Base-by-base conservation (phyloP, 2,888 invertebrate genomes). In the Caenorhabditis panamensis region DNA sequence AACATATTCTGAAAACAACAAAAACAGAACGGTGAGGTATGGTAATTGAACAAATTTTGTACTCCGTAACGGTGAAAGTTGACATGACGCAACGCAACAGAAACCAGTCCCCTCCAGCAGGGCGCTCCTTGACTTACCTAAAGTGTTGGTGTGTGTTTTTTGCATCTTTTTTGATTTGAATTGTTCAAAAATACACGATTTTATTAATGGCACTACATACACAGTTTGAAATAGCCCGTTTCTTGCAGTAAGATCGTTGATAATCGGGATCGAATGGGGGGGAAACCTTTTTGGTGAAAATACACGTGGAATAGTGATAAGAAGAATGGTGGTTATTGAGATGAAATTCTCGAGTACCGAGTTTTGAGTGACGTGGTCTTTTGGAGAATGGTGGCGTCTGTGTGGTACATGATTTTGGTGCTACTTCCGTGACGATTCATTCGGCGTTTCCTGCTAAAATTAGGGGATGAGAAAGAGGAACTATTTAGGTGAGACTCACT, bases 401-500 rank as follows among this genome's bases (percentile, higher is more conserved):
- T 66, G 47, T 78, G 58, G 47, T 54, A 71, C 47, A 69, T 66
- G 24, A 78, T 66, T 41, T 66, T 71, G 11, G 71, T 71, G 44
- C 78, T 78, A 61, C 66, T 66, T 51, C 71, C 71, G 51, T 64
- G 71, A 5, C 71, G 78, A 20, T 66, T 67, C 36, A 66, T 56
- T 24, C 59, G 41, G 31, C 64, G 53, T 22, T 67, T 61, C 4
- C 54, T 28, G 61, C 78, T 78, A 78, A 78, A 47, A 11, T 28
- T 6, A 22, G 8, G 26, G 62, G 28, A 18, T 47, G 41, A 9
- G 2, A 13, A 41, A 9, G 6, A 18, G n/a, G 18, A 41, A 41
- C 13, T 13, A 11, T 13, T 41, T 13, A 6, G n/a, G n/a, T 11
- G 41, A 28, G 63, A 73, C 64, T 75, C 51, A 80, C 80, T 37